Base-by-base conservation (phyloP, 2,113 vertebrate genomes). In the Aplodontia rufa region DNA sequence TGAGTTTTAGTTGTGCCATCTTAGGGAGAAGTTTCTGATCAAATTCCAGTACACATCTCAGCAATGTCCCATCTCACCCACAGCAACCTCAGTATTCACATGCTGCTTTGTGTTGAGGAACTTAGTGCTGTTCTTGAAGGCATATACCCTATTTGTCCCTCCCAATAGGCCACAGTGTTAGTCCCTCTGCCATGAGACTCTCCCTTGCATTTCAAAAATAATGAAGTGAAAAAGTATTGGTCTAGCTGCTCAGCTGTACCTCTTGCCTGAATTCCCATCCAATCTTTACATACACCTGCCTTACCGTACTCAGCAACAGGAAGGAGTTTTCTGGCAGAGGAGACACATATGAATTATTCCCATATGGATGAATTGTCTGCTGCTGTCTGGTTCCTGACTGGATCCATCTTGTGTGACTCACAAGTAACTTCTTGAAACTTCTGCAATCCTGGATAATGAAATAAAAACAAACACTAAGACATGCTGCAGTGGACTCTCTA, bases 251-350 rank as follows among this genome's bases (percentile, higher is more conserved):
- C 14, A 74, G 26, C 40, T 58, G 4, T 1, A 64, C 14, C 14
- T 51, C n/a, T 8, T 51, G 32, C 32, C 42, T 10, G 45, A n/a
- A 11, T 32, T 47, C 13, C 76, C n/a, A 81, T 51, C 14, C 45
- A 24, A 37, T n/a, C n/a, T 62, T 14, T 35, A 13, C 26, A 30
- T 69, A n/a, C n/a, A n/a, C n/a, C 11, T 64, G 28, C 14, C 81
- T 93, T 82, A 93, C 81, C 60, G 2, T 76, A 6, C 2, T 81
- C 12, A 20, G 76, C 45, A 66, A 11, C 6, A 78, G 5, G 1
- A 6, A 2, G 0, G 17, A 78, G 8, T 12, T 71, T 1, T 0
- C 0, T 0, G 1, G 4, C 1, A 2, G 28, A 40, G 37, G 86
- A 55, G 3, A 53, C 0, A 16, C n/a, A 55, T 1, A 79, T 32